Conservation (phyloP, 2,797 vertebrate species). For the Borostomias antarcticus region DNA sequence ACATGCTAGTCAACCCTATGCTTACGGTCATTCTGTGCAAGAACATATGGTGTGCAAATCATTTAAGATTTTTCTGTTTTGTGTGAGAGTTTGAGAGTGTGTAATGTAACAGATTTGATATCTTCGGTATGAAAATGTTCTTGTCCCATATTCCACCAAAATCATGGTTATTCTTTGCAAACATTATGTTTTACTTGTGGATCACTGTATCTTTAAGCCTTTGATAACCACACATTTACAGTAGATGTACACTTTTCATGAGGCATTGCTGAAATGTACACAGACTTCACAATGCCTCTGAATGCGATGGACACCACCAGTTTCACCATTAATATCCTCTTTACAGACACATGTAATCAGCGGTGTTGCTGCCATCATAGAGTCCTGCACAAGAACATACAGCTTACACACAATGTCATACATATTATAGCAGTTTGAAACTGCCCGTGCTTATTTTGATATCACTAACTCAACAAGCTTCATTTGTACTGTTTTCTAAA, state of each 20-base stretch:
- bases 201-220: conserved; percentile 26
- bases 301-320: no score
- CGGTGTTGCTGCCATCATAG: no score
- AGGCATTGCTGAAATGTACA: background rate
- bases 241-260: conserved; percentile 22
- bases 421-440: conserved; percentile 69
- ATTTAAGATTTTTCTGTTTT: background rate
- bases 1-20: no score
- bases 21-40: no score
- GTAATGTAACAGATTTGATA: conserved; percentile 5
- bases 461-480: conserved; percentile 25
- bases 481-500: conserved; percentile 41
- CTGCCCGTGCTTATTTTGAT: conserved; percentile 53
- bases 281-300: no score
- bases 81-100: background rate
- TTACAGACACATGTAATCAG: no score
- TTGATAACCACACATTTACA: conserved; percentile 14
- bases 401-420: background rate
- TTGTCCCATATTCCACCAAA: background rate
- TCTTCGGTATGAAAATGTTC: background rate
- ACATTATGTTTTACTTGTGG: conserved; percentile 5
- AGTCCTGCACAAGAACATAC: no score
- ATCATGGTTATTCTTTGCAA: background rate
- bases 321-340: no score
- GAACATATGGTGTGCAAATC: conserved; percentile 15